Percentiles rank a stretch among this genome's conserved stretches.
Conservation (phyloP, 2,797 vertebrate species). For the Psittacula echo region DNA sequence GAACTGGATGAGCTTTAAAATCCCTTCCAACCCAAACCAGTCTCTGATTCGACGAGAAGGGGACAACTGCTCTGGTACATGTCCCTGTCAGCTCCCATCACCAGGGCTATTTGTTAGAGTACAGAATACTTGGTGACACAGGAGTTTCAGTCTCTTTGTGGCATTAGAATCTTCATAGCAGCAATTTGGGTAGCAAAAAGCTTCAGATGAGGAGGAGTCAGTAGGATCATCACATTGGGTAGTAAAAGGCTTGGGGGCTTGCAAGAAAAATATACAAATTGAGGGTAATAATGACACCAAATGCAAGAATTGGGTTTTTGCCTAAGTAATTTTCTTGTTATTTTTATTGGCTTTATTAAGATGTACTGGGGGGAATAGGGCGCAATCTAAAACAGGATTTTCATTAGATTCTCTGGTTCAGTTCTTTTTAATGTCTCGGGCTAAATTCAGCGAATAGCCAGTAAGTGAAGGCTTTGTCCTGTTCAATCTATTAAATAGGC, state of each 20-base stretch:
- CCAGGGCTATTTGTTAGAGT: rapidly evolving
- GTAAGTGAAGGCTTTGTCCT: neutral
- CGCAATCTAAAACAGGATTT: neutral
- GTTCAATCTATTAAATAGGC: neutral
- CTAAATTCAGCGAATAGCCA: neutral
- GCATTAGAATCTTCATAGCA: too few relatives aligned
- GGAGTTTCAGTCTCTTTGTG: neutral
- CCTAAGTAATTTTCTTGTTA: neutral
- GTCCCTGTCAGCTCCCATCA: neutral
- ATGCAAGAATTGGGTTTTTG: neutral
- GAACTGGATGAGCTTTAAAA: neutral
- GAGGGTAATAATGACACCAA: neutral
- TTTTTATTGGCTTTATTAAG: neutral
- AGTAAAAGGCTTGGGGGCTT: neutral
- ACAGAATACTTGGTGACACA: rapidly evolving
- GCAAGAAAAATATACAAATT: neutral
- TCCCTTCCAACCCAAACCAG: neutral
- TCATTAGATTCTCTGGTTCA: neutral
- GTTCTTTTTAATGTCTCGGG: neutral
- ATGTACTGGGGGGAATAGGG: neutral
- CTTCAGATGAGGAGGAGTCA: neutral
- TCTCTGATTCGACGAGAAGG: neutral
- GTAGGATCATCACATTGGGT: rapidly evolving
- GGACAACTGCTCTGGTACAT: neutral
- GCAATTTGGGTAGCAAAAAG: neutral